phyloP scores from a whole-genome alignment of 2,797 vertebrate species.

The Picus viridis region DNA sequence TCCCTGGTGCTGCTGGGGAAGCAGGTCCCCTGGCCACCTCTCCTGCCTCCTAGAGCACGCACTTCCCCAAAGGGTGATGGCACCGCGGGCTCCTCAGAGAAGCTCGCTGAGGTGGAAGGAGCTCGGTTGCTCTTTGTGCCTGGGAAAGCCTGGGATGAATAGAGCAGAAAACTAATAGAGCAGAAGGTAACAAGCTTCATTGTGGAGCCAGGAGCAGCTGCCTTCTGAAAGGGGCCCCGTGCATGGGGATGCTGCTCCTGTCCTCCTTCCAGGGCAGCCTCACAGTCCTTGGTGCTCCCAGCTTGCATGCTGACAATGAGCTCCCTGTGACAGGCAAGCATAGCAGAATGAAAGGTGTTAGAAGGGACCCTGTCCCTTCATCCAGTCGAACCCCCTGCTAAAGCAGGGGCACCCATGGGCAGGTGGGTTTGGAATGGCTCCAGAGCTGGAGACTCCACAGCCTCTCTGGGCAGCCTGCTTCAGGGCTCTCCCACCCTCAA shows the following conservation, averaged over 20 bases:
- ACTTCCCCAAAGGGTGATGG: background rate
- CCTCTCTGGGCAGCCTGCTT: too few relatives aligned
- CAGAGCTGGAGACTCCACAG: too few relatives aligned
- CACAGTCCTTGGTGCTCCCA: accelerated
- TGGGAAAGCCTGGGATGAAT: background rate
- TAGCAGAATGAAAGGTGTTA: too few relatives aligned
- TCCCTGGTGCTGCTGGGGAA: background rate
- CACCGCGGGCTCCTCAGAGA: accelerated
- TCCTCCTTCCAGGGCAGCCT: background rate
- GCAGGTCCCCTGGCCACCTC: too few relatives aligned
- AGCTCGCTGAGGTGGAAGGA: background rate
- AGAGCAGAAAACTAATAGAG: background rate
- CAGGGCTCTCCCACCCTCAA: too few relatives aligned
- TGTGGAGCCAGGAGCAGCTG: background rate
- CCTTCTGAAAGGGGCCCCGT: background rate
- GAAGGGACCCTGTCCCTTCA: too few relatives aligned
- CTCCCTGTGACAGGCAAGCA: too few relatives aligned
- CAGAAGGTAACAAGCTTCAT: background rate
- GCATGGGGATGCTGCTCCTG: background rate
- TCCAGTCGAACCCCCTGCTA: too few relatives aligned
- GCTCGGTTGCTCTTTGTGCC: background rate
- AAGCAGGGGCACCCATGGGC: too few relatives aligned
- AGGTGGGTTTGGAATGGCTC: too few relatives aligned
- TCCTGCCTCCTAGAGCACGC: accelerated
- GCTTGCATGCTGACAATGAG: accelerated